These are phyloP conservation scores for Drosophila subquinaria DNA, from an alignment of 2,888 invertebrate genomes.

Conservation along the genomic window DNA sequence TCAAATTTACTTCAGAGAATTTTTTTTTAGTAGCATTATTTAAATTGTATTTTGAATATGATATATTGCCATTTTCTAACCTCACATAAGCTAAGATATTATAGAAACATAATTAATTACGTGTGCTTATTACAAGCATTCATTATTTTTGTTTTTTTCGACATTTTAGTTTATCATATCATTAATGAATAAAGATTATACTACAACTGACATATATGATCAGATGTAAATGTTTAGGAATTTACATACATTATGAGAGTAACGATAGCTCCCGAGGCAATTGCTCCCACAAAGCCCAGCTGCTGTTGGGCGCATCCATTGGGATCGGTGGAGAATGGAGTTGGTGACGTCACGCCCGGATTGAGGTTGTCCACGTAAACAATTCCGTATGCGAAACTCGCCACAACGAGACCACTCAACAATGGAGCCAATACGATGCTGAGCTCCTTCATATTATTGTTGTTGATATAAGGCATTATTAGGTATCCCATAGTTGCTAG, in stretches of 20 bases:
- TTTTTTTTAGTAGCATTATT: too few species aligned
- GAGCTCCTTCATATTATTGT: background rate
- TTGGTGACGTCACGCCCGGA: background rate
- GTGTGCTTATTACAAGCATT: too few species aligned
- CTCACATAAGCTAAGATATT: too few species aligned
- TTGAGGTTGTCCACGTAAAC: background rate
- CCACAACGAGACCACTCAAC: background rate
- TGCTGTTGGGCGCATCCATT: background rate
- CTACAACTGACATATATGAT: background rate
- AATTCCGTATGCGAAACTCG: slow-evolving; percentile 1
- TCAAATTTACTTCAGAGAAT: too few species aligned
- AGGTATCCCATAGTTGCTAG: background rate
- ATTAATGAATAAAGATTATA: too few species aligned
- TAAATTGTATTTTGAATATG: too few species aligned
- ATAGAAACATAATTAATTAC: too few species aligned
- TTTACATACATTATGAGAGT: slow-evolving; percentile 3
- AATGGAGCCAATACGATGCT: background rate
- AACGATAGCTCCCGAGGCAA: background rate
- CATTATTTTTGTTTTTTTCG: background rate
- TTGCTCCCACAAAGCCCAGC: background rate
- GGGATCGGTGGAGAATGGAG: background rate
- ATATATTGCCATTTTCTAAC: too few species aligned
- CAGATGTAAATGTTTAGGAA: background rate
- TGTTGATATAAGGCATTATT: background rate
- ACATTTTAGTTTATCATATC: background rate